Evolutionary conservation across 2,888 invertebrate species (phyloP).

Genomic region (Mayetiola destructor): DNA sequence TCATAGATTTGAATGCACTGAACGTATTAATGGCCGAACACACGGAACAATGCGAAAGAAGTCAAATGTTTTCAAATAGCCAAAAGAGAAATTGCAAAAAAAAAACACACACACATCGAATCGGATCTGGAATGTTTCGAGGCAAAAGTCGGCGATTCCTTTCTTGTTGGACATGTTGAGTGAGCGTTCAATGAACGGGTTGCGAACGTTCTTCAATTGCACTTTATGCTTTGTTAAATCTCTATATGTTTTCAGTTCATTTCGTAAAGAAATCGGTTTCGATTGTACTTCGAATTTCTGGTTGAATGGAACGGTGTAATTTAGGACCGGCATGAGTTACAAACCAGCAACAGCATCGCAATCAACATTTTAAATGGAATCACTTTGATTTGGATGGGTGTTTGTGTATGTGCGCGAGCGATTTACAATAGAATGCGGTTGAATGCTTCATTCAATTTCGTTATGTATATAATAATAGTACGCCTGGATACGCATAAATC

Average conservation of each 20-base stretch:
- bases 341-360: no score
- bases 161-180: neutral
- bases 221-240: no score
- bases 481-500: no score
- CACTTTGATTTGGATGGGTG: neutral
- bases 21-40: no score
- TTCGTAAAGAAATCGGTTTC: no score
- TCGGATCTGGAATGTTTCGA: neutral
- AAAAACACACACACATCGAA: neutral
- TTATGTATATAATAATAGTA: no score
- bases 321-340: no score
- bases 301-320: neutral
- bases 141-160: neutral
- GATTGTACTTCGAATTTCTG: neutral
- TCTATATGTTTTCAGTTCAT: no score
- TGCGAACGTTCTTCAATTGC: no score
- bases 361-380: slow-evolving; percentile 5
- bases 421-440: neutral
- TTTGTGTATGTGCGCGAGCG: neutral
- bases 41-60: no score
- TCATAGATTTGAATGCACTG: no score
- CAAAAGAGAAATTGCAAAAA: neutral
- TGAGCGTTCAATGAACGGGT: no score
- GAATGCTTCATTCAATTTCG: slow-evolving; percentile 6
- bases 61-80: neutral